Evolutionary conservation across 2,797 vertebrate genomes (phyloP), one percentile per base, ranked within the genome.

Genomic region (Poeciliopsis gracilis): DNA sequence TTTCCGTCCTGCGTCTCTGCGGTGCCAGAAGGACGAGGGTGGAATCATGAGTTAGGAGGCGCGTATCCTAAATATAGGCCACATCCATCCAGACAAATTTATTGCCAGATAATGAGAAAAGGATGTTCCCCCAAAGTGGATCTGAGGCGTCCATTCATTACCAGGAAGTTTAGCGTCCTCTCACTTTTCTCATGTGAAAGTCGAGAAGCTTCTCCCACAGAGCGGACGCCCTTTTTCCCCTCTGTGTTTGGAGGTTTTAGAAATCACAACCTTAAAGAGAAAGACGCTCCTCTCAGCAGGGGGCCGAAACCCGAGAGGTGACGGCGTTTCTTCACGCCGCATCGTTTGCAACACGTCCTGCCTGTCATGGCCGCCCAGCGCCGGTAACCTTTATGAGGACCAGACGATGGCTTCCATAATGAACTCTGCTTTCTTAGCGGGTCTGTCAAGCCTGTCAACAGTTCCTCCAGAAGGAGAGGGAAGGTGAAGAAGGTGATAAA

Each of bases 31-130:
- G 41, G 88, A 86, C 9, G 83, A 90, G 88, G 90, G 87, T 89
- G 89, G 89, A 89, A 82, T 90, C 84, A 82, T 87, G 86, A 91
- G 88, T 84, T 87, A 89, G 89, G 84, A 92, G 89, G 77, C 79
- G 82, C 92, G 88, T 90, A 91, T 93, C 96, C 96, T 97, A 98
- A 98, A 97, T 98, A 97, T 98, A 98, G 97, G 95, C 95, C 96
- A 87, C 96, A 97, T 96, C 96, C 96, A 97, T 96, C 96, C 96
- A 97, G 96, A 94, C 93, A 97, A 97, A 97, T 98, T 97, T 97
- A 97, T 97, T 96, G 97, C 96, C 91, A 95, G 96, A 97, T 98
- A 98, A 98, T 97, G 97, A 97, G 97, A 97, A 97, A 97, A 97
- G 97, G 97, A 98, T 98, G 98, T 97, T 96, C 96, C 96, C 95